Conservation (phyloP, 2,888 invertebrate genomes). For the Anthrax anthrax region DNA sequence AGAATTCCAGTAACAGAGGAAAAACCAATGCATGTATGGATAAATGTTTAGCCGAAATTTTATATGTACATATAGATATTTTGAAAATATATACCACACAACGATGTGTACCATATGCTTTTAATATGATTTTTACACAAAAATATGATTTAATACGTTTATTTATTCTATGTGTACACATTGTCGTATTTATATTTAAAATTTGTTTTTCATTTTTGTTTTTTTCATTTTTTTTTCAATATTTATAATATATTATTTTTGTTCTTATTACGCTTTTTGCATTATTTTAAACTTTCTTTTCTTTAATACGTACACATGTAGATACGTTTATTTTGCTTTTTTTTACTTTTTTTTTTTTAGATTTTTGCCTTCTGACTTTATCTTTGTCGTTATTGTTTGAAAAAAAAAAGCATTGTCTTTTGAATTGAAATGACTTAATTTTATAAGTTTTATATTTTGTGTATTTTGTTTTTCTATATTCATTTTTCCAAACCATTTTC, state of each 20-base stretch:
- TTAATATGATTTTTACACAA: conserved; percentile 17
- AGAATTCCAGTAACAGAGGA: not conserved
- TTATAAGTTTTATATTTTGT: not conserved
- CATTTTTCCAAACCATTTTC: too few species aligned
- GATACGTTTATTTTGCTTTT: conserved; percentile 4
- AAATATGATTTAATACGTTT: conserved; percentile 17
- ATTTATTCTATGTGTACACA: conserved; percentile 11
- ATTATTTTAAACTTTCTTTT: too few species aligned
- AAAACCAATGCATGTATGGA: conserved; percentile 3
- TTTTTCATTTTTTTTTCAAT: too few species aligned
- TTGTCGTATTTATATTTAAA: conserved; percentile 5
- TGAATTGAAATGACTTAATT: conserved; percentile 11
- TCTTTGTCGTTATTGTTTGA: too few species aligned
- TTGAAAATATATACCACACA: conserved; percentile 3
- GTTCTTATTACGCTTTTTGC: too few species aligned
- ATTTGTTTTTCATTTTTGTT: not conserved
- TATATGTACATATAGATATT: too few species aligned
- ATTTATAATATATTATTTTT: too few species aligned
- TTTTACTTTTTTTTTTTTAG: not conserved
- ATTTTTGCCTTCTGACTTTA: not conserved
- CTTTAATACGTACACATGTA: too few species aligned
- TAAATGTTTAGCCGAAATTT: too few species aligned
- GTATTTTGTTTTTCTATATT: too few species aligned
- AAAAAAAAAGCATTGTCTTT: conserved; percentile 6
- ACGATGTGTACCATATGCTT: conserved; percentile 16